Conservation (phyloP, 64 coral and sea anemone genomes). For the Montipora cactus region DNA sequence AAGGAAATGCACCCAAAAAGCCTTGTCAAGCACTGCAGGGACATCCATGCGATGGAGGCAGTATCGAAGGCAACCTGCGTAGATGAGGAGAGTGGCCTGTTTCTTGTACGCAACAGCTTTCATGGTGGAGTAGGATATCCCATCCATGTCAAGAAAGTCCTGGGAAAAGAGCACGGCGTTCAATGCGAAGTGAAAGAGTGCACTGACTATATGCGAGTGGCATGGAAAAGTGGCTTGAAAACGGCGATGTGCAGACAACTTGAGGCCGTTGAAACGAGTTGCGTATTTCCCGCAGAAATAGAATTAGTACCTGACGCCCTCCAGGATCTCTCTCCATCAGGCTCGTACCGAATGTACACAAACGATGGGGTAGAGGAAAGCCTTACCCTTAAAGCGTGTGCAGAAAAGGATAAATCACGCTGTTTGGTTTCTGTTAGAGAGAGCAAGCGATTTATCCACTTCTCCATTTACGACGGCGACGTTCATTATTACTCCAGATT, state of each 20-base stretch:
- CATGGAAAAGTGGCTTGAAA: neutral
- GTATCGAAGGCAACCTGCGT: too few relatives aligned
- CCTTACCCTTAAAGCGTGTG: neutral
- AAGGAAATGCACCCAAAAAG: too few relatives aligned
- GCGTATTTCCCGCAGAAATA: slow-evolving; percentile 5
- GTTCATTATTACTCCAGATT: slow-evolving; percentile 64
- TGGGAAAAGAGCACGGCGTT: too few relatives aligned
- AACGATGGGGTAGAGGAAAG: slow-evolving; percentile 13
- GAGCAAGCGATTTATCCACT: slow-evolving; percentile 43
- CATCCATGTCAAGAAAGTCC: too few relatives aligned
- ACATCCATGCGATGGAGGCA: too few relatives aligned
- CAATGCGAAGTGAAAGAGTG: too few relatives aligned
- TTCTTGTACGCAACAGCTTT: too few relatives aligned
- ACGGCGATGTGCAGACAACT: slow-evolving; percentile 60
- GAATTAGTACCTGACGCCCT: slow-evolving; percentile 7
- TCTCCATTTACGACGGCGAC: slow-evolving; percentile 72
- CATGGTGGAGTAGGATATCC: too few relatives aligned
- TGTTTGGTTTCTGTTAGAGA: slow-evolving; percentile 23
- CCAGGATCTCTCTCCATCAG: slow-evolving; percentile 11
- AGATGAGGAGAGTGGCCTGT: too few relatives aligned
- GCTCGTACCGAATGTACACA: neutral
- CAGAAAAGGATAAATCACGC: slow-evolving; percentile 16
- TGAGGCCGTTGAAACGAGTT: slow-evolving; percentile 32
- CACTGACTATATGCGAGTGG: too few relatives aligned
- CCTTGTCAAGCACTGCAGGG: too few relatives aligned